These are phyloP conservation scores for Opisthocomus hoazin DNA, from an alignment of 2,113 vertebrate species.

Conservation along the genomic window DNA sequence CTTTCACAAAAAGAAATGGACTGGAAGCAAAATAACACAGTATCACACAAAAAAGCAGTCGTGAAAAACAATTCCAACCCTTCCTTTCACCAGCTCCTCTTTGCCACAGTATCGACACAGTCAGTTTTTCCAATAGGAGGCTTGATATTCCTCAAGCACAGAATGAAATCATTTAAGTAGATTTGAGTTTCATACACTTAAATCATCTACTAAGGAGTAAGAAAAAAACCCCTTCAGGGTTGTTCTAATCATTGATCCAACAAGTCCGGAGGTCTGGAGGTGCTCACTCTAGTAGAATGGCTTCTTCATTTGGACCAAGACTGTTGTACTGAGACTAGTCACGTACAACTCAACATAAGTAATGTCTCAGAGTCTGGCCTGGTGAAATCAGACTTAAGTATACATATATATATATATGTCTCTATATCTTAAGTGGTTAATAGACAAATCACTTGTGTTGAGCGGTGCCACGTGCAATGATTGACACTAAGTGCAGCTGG, in stretches of 20 bases:
- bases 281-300: not conserved
- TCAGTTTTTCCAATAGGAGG: not conserved
- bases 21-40: not conserved
- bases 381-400: not conserved
- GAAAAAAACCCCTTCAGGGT: not conserved
- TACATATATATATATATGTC: not conserved
- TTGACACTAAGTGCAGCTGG: not conserved
- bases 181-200: not conserved
- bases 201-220: not conserved
- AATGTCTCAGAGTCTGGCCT: not conserved
- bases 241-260: not conserved
- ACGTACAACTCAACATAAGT: not conserved
- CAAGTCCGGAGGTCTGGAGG: not conserved
- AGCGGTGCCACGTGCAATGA: accelerated
- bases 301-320: not conserved
- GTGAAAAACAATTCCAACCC: not conserved
- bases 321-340: not conserved
- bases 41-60: not conserved
- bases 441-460: not conserved
- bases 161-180: not conserved
- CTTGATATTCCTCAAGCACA: not conserved
- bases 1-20: not conserved
- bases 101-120: not conserved
- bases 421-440: not conserved
- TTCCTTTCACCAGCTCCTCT: not conserved